Base-by-base conservation (phyloP, 1,140 invertebrate species). In the Drosophila tani region DNA sequence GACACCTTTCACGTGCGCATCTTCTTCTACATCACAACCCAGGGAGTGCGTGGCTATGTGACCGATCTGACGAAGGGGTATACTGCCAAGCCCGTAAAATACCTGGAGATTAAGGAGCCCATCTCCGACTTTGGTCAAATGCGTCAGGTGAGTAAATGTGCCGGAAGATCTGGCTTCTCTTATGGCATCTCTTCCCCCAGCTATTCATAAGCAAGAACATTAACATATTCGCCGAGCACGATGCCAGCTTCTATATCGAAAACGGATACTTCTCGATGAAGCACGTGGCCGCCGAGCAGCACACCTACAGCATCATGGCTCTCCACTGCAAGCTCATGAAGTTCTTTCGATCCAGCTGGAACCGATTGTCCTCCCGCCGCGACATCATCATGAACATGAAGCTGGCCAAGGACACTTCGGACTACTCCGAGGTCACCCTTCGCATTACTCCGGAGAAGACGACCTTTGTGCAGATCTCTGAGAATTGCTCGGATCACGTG, bases 161-260 rank as follows among this genome's bases (percentile, higher is more conserved):
- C 14, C 32, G 21, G 4, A 9, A 38, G 4, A 15, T 38, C 14
- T 5, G 1, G 11, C 29, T 14, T 12, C 12, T 40, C 7, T 3
- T 5, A 21, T 21, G 7, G 6, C 1, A 1, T 35, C 12, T 17
- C 17, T 9, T 19, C 17, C 7, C 11, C 0, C 17, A 91, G 90
- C n/a, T 68, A 1, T 91, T 91, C 11, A 57, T 64, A 11, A 78
- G 73, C 1, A 82, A 79, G 15, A 77, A 78, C 24, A 63, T 92
- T 1, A 92, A 92, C 27, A 91, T 92, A 11, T 92, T 92, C 65
- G 80, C 91, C 2, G 78, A 91, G 11, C 53, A 86, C 17, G 91
- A 92, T 65, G 91, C 91, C 12, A 63, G 70, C 9, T 92, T 45
- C 58, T 92, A 92, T 53, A 92, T 92, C 4, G 76, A 90, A 15